These are phyloP conservation scores for Stegodyphus dumicola DNA, from an alignment of 1,140 invertebrate species.

Conservation along the genomic window DNA sequence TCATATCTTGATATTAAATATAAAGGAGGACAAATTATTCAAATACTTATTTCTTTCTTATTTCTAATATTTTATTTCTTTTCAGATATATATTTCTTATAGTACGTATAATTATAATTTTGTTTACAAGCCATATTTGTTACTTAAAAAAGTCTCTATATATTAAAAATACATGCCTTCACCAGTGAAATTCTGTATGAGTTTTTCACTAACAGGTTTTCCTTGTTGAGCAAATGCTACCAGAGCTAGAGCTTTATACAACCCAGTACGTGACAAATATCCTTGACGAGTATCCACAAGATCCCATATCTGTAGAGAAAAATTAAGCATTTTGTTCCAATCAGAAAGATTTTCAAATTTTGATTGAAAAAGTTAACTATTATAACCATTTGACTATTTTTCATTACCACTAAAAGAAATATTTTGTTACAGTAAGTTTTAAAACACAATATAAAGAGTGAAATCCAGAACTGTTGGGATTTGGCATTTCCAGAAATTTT, in stretches of 20 bases:
- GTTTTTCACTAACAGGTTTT: slow-evolving; percentile 75
- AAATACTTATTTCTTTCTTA: too few species aligned
- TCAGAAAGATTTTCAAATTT: neutral
- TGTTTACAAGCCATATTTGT: too few species aligned
- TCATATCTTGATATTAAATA: too few species aligned
- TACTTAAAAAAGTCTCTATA: too few species aligned
- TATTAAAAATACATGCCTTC: slow-evolving; percentile 71
- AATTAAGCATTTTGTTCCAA: neutral
- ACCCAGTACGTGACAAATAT: slow-evolving; percentile 72
- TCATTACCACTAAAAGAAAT: neutral
- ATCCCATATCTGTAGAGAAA: slow-evolving; percentile 74
- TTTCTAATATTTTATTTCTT: too few species aligned
- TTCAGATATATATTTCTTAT: too few species aligned
- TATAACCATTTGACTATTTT: neutral
- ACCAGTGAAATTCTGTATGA: slow-evolving; percentile 76
- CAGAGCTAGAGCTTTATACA: slow-evolving; percentile 78
- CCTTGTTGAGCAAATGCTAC: slow-evolving; percentile 79
- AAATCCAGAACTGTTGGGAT: too few species aligned
- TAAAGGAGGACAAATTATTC: too few species aligned
- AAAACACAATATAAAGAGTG: too few species aligned
- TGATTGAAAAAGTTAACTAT: neutral
- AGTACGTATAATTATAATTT: too few species aligned
- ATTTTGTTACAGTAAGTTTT: neutral
- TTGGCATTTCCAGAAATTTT: too few species aligned
- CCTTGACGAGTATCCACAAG: slow-evolving; percentile 74